phyloP scores from a whole-genome alignment of 2,888 invertebrate genomes.

The Fragum sueziense region DNA sequence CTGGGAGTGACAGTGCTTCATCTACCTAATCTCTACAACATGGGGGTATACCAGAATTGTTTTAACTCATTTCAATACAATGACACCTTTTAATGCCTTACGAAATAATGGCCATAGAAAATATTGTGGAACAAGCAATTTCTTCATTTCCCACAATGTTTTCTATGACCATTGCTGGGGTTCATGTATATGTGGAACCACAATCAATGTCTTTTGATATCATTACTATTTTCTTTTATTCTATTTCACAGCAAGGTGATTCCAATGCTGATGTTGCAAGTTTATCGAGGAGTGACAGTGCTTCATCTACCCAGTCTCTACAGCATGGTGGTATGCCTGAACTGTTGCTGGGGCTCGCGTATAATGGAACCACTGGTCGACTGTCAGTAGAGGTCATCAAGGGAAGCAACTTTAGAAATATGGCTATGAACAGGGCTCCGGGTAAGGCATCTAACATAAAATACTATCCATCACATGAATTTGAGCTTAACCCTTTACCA shows the following conservation, averaged over 20 bases:
- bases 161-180: background rate
- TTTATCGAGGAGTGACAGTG: slow-evolving; percentile 94
- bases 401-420: slow-evolving; percentile 86
- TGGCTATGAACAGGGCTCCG: slow-evolving; percentile 83
- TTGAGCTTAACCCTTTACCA: too few relatives aligned
- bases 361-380: slow-evolving; percentile 96
- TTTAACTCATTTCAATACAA: too few relatives aligned
- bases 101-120: too few relatives aligned
- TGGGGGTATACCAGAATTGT: slow-evolving; percentile 94
- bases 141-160: slow-evolving; percentile 11
- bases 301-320: slow-evolving; percentile 95
- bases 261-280: slow-evolving; percentile 87
- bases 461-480: too few relatives aligned
- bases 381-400: slow-evolving; percentile 95
- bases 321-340: slow-evolving; percentile 93
- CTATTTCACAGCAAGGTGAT: slow-evolving; percentile 80
- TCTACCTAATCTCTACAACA: slow-evolving; percentile 92
- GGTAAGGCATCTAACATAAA: too few relatives aligned
- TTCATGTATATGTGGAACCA: too few relatives aligned
- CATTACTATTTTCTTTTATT: background rate
- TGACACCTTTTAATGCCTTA: too few relatives aligned
- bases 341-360: slow-evolving; percentile 93
- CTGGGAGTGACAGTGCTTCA: slow-evolving; percentile 94
- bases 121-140: background rate
- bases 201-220: background rate